Base-by-base conservation (phyloP, 2,888 invertebrate species). In the Lasioglossum pauxillum region DNA sequence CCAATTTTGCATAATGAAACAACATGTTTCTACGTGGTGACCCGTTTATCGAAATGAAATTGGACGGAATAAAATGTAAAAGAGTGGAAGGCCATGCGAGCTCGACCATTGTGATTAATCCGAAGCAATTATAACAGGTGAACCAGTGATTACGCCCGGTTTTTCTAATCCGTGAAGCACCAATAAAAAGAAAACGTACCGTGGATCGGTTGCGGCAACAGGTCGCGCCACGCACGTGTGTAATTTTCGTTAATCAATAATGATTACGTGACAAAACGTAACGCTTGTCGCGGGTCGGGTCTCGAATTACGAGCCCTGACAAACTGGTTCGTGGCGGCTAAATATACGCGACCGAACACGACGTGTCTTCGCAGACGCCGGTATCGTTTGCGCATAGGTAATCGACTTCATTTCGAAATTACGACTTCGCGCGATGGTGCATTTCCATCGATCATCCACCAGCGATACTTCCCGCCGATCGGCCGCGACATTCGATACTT, bases 261-360 rank as follows among this genome's bases (percentile, higher is more conserved):
- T 46, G 85, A 88, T 90, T 87, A 90, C 83, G 87, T 80, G 84
- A 88, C 84, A 86, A 83, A 86, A 80, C 79, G 83, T 86, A 67
- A 82, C 57, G 71, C 44, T 41, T n/a, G 41, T 64, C 84, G 74
- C 67, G 71, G 82, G 79, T 83, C 76, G 67, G 67, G 85, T 82
- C 83, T 82, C 80, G 72, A 87, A 78, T 88, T 86, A 86, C 86
- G 71, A 69, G 69, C 75, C 53, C 78, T 82, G 64, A 74, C 83
- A 83, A 88, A 89, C 89, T 89, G 89, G 89, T 87, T 86, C 80
- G 78, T 12, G 19, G 35, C 19, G 38, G 60, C 72, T 80, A 71
- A 74, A 81, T 85, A 83, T 67, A 76, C 81, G 81, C 73, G 78
- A 75, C 49, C 74, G 78, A 31, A 80, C 72, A 31, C 80, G 82